A percentile compares a stretch with the other conserved stretches of the same genome.
phyloP scores from a whole-genome alignment of 1,140 invertebrate genomes.

The Pachyrhynchus sulphureomaculatus region DNA sequence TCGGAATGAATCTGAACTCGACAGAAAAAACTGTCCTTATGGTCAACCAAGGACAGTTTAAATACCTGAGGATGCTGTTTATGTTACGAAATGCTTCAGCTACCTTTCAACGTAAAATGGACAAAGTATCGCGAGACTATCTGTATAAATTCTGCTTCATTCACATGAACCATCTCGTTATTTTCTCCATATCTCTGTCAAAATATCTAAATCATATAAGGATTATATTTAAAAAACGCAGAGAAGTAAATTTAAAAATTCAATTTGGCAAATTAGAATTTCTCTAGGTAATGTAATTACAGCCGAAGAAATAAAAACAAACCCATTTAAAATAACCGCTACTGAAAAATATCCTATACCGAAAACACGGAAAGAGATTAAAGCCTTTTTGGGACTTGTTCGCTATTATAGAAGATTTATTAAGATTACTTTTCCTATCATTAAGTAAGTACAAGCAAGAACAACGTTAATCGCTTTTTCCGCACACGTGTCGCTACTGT shows the following conservation, averaged over 20 bases:
- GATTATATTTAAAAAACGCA: slow-evolving; percentile 35
- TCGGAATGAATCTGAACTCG: slow-evolving; percentile 48
- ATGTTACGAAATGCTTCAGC: slow-evolving; percentile 51
- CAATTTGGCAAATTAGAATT: slow-evolving; percentile 44
- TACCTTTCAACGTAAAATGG: slow-evolving; percentile 54
- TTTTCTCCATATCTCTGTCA: slow-evolving; percentile 36
- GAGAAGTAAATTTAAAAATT: slow-evolving; percentile 39
- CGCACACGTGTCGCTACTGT: no score
- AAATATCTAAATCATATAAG: slow-evolving; percentile 38
- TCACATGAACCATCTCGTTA: slow-evolving; percentile 49
- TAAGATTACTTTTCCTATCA: slow-evolving; percentile 2
- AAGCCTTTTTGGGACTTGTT: slow-evolving; percentile 33
- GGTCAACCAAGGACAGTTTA: slow-evolving; percentile 42
- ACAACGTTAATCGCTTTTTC: no score
- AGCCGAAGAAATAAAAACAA: slow-evolving; percentile 24
- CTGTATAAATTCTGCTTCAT: slow-evolving; percentile 38
- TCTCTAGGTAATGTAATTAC: slow-evolving; percentile 31
- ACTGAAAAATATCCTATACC: slow-evolving; percentile 20
- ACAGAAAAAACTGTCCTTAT: slow-evolving; percentile 55
- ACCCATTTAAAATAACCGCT: slow-evolving; percentile 20
- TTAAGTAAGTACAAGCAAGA: no score
- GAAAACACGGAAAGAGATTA: slow-evolving; percentile 6
- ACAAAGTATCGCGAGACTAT: slow-evolving; percentile 41
- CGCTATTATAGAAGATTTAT: slow-evolving; percentile 36
- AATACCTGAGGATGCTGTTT: slow-evolving; percentile 54